Evolutionary conservation across 2,113 vertebrate genomes (phyloP).

Genomic region (Platichthys stellatus): DNA sequence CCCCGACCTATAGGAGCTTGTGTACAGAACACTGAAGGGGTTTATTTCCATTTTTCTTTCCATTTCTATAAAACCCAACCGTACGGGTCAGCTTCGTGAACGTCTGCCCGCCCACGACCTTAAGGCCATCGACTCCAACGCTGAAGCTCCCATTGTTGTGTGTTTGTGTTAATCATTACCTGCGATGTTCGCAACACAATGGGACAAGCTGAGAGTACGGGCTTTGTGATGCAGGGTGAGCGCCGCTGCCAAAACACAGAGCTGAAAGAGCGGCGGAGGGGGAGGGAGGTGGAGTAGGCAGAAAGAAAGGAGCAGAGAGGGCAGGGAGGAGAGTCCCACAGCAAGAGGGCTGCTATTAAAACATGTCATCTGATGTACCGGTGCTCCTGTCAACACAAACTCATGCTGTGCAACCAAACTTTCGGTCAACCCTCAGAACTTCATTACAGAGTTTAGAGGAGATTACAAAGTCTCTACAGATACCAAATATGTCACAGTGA

Average conservation of each 20-base stretch:
- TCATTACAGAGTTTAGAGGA: not conserved
- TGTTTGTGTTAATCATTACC: slow-evolving; percentile 85
- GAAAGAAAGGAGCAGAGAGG: slow-evolving; percentile 6
- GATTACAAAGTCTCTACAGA: not conserved
- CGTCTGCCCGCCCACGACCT: slow-evolving; percentile 23
- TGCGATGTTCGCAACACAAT: slow-evolving; percentile 73
- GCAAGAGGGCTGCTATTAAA: slow-evolving; percentile 43
- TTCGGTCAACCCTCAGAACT: not conserved
- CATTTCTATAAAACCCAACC: not conserved
- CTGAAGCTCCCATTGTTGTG: slow-evolving; percentile 72
- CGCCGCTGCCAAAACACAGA: slow-evolving; percentile 74
- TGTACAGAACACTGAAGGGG: not conserved
- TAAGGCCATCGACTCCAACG: slow-evolving; percentile 42
- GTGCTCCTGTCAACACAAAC: slow-evolving; percentile 18
- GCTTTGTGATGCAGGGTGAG: slow-evolving; percentile 77
- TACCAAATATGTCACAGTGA: not conserved
- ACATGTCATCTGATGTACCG: slow-evolving; percentile 22
- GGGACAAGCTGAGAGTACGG: slow-evolving; percentile 54
- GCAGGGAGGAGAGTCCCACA: slow-evolving; percentile 31
- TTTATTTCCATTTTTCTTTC: not conserved
- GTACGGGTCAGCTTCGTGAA: not conserved
- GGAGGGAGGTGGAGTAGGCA: not conserved
- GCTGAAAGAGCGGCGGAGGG: slow-evolving; percentile 48
- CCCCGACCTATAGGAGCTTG: too few relatives aligned
- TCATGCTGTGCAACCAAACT: slow-evolving; percentile 18